Conservation (phyloP, 2,797 vertebrate genomes). For the Channallabes apus region DNA sequence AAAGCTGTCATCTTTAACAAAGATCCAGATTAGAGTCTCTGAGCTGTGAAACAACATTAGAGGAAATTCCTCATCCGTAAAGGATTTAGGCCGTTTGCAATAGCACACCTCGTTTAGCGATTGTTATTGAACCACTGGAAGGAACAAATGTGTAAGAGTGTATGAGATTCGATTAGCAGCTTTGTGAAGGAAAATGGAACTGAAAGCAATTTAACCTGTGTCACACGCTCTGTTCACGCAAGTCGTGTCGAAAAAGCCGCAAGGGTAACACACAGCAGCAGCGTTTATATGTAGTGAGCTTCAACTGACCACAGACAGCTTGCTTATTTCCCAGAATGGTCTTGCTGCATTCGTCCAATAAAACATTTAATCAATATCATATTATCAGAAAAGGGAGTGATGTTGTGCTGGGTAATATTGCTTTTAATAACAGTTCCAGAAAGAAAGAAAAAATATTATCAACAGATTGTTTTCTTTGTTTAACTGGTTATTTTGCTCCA, state of each 20-base stretch:
- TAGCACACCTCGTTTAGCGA: background rate
- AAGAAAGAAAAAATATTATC: too few species aligned
- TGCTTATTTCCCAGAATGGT: background rate
- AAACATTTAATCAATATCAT: background rate
- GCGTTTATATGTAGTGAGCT: background rate
- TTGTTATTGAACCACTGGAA: constrained; percentile 2
- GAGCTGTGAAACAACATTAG: background rate
- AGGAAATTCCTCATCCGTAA: background rate
- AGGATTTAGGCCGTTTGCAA: background rate
- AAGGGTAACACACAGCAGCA: background rate
- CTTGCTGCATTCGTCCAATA: background rate
- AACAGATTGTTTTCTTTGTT: too few species aligned
- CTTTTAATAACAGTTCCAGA: too few species aligned
- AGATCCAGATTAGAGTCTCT: background rate
- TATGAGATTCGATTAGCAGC: background rate
- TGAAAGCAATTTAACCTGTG: background rate
- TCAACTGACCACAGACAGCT: background rate
- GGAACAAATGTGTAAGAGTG: background rate
- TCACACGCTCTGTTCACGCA: background rate
- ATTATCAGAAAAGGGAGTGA: too few species aligned
- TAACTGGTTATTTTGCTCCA: too few species aligned
- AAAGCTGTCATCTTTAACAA: background rate
- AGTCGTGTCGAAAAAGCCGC: background rate
- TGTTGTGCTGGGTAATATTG: too few species aligned
- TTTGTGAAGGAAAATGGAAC: background rate